phyloP scores from a whole-genome alignment of 1,140 invertebrate genomes.

The Caerostris darwini region DNA sequence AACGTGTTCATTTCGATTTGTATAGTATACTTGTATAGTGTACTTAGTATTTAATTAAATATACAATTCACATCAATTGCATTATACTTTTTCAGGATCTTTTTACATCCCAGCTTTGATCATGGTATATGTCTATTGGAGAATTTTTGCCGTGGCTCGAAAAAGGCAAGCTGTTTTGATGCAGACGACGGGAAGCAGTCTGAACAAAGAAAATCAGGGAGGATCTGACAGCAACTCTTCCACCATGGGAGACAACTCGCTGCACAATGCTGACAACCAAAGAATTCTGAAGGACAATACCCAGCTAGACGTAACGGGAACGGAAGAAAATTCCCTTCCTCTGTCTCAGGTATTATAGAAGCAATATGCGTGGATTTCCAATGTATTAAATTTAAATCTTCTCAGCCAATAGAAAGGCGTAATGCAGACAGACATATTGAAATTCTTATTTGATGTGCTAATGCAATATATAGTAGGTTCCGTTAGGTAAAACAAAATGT shows the following conservation, averaged over 20 bases:
- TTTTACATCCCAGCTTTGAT: constrained; percentile 99
- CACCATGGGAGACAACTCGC: constrained; percentile 16
- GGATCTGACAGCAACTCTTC: constrained; percentile 86
- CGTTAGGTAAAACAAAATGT: too few relatives aligned
- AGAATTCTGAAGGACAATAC: constrained; percentile 59
- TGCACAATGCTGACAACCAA: constrained; percentile 40
- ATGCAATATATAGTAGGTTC: too few relatives aligned
- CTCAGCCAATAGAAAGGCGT: not conserved
- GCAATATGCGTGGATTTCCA: not conserved
- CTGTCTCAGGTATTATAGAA: constrained; percentile 28
- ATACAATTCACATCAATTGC: too few relatives aligned
- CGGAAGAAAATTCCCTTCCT: constrained; percentile 42
- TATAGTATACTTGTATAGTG: too few relatives aligned
- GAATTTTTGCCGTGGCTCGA: constrained; percentile 99
- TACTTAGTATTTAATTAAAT: too few relatives aligned
- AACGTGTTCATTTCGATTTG: too few relatives aligned
- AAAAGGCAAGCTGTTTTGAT: constrained; percentile 78
- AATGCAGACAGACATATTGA: not conserved
- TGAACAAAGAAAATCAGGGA: constrained; percentile 43
- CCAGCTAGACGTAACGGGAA: not conserved
- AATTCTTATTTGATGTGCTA: too few relatives aligned
- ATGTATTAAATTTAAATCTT: not conserved
- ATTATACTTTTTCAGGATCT: constrained; percentile 87
- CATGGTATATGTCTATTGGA: constrained; percentile 99
- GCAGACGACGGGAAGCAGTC: not conserved